Evolutionary conservation across 2,113 vertebrate genomes (phyloP), one percentile per base, ranked within the genome.

Genomic region (Passer domesticus): DNA sequence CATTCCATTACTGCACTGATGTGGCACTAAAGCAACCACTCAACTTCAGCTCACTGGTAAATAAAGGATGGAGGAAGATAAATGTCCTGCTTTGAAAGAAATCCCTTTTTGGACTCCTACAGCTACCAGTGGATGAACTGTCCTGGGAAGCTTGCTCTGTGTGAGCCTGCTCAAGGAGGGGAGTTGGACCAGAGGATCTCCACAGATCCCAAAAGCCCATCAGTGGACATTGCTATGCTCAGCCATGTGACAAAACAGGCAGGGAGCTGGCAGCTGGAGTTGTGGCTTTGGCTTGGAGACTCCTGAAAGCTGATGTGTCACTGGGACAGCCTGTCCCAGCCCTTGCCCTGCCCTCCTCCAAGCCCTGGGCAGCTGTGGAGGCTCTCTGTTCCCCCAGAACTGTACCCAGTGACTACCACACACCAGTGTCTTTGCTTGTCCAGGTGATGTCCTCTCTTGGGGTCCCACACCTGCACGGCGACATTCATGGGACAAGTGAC

Each of bases 371-470:
- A 79, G 33, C 44, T 59, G 11, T 30, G 35, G 37, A 50, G 20
- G 16, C 24, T 66, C 33, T 30, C 13, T 66, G 74, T 47, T 21
- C 44, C 7, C 7, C 8, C 11, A 31, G 24, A 59, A 22, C 37
- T 23, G 11, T 16, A 21, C 17, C 20, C 59, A 53, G 30, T 27
- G 20, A 27, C n/a, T 46, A 9, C 5, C 15, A 37, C n/a, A 9
- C 28, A 41, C 25, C 0, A 2, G 10, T 30, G 20, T 80, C 46
- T 30, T 47, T 53, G 21, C 46, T 55, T 0, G 0, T 74, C 39
- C 30, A n/a, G 39, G 46, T 28, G 22, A 60, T 6, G 9, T 37
- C 5, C 30, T 35, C 25, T 7, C 60, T 60, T 10, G n/a, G 35
- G 11, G 6, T 23, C 35, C 18, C 33, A 35, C 41, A 49, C 15